These are phyloP conservation scores for Lepidochrysops patricia DNA, from an alignment of 2,888 invertebrate genomes.

Conservation along the genomic window DNA sequence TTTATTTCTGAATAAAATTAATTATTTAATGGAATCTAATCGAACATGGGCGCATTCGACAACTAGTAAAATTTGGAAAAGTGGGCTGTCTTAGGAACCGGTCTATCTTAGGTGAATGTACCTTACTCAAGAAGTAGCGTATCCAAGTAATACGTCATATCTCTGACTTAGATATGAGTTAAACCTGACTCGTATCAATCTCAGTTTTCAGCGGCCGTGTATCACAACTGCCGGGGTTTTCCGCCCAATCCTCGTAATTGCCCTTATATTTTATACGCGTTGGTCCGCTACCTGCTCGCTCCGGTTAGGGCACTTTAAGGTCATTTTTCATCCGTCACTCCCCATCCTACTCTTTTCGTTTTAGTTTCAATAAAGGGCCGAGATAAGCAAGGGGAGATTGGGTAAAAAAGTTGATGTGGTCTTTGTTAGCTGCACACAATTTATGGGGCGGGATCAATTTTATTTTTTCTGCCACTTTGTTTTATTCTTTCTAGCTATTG, in stretches of 20 bases:
- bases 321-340: conserved; percentile 20
- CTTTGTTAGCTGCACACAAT: conserved; percentile 15
- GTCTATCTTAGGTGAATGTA: no score
- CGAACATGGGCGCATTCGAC: no score
- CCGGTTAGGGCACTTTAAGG: conserved; percentile 8
- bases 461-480: conserved; percentile 15
- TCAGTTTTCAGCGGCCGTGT: background rate
- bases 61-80: no score
- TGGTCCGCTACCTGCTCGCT: conserved; percentile 15
- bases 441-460: conserved; percentile 17
- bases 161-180: no score
- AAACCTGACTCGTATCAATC: background rate
- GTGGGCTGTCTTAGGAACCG: no score
- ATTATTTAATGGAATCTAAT: no score
- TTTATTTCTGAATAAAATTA: no score
- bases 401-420: conserved; percentile 17
- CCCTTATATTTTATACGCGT: conserved; percentile 12
- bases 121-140: no score
- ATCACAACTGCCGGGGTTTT: conserved; percentile 4
- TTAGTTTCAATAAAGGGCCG: conserved; percentile 23
- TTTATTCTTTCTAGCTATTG: background rate
- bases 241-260: background rate
- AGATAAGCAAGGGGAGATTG: conserved; percentile 14
- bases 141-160: no score
- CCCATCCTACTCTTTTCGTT: conserved; percentile 18